Evolutionary conservation across 2,113 vertebrate genomes (phyloP).

Genomic region (Coregonus clupeaformis): DNA sequence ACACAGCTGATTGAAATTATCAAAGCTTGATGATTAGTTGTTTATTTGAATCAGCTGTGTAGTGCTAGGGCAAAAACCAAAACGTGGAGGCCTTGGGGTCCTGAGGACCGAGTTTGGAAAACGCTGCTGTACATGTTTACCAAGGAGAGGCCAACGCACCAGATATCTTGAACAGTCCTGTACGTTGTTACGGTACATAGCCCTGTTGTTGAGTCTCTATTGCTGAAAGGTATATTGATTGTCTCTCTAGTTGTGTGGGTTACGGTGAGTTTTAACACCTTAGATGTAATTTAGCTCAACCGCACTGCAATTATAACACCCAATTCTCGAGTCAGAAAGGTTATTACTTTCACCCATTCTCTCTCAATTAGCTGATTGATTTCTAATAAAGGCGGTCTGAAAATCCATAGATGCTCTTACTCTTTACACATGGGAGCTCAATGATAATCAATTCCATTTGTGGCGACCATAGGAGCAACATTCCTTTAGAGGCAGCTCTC

Average conservation of each 20-base stretch:
- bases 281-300: constrained; percentile 17
- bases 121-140: neutral
- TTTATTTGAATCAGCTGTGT: too few species aligned
- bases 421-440: constrained; percentile 38
- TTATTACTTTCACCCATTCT: constrained; percentile 57
- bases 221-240: neutral
- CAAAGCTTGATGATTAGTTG: too few species aligned
- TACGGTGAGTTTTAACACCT: constrained; percentile 17
- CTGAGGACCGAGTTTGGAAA: too few species aligned
- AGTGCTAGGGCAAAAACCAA: too few species aligned
- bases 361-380: constrained; percentile 73
- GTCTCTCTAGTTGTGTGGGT: neutral
- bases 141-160: neutral
- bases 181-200: neutral
- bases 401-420: constrained; percentile 59
- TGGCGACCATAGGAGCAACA: constrained; percentile 36
- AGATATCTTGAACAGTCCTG: neutral
- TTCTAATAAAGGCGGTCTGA: constrained; percentile 58
- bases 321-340: constrained; percentile 20
- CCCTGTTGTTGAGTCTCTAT: neutral
- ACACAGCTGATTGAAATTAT: too few species aligned
- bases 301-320: constrained; percentile 28
- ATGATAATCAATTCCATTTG: constrained; percentile 54
- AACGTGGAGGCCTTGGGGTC: too few species aligned
- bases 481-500: constrained; percentile 52